phyloP scores from a whole-genome alignment of 2,113 vertebrate genomes.

The Sceloporus tristichus region DNA sequence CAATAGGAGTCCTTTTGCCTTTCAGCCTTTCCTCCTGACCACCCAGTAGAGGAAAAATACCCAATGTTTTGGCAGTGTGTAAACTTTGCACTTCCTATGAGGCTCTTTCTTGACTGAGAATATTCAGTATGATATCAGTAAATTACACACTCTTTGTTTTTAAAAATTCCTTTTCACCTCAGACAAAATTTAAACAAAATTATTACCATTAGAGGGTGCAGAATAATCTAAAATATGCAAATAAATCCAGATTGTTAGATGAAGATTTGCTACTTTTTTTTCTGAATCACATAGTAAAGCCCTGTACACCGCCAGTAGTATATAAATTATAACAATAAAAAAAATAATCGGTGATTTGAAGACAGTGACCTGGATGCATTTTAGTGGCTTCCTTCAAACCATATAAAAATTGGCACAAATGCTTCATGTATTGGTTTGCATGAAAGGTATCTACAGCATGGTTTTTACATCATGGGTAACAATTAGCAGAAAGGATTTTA shows the following conservation, averaged over 20 bases:
- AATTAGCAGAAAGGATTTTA: background rate
- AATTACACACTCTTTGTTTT: conserved; percentile 6
- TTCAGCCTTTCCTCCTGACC: conserved; percentile 80
- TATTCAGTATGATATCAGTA: conserved; percentile 22
- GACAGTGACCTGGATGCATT: conserved; percentile 11
- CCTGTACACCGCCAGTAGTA: background rate
- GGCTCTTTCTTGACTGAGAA: conserved; percentile 32
- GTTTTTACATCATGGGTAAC: background rate
- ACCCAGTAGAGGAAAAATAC: conserved; percentile 82
- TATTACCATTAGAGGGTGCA: background rate
- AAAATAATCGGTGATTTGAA: background rate
- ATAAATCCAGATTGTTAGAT: background rate
- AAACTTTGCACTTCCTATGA: conserved; percentile 49
- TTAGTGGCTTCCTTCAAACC: background rate
- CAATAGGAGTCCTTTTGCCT: conserved; percentile 79
- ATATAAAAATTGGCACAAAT: rapidly evolving
- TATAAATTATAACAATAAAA: background rate
- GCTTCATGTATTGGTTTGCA: background rate
- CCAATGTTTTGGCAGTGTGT: conserved; percentile 33
- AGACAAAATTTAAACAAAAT: conserved; percentile 51
- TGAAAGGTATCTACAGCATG: background rate
- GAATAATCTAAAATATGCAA: conserved; percentile 25
- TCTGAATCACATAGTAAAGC: no score
- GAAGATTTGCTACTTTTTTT: background rate
- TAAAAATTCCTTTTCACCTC: conserved; percentile 60